A percentile compares a stretch with the other conserved stretches of the same genome.
Conservation (phyloP, 2,888 invertebrate genomes). For the Torymus auratus region DNA sequence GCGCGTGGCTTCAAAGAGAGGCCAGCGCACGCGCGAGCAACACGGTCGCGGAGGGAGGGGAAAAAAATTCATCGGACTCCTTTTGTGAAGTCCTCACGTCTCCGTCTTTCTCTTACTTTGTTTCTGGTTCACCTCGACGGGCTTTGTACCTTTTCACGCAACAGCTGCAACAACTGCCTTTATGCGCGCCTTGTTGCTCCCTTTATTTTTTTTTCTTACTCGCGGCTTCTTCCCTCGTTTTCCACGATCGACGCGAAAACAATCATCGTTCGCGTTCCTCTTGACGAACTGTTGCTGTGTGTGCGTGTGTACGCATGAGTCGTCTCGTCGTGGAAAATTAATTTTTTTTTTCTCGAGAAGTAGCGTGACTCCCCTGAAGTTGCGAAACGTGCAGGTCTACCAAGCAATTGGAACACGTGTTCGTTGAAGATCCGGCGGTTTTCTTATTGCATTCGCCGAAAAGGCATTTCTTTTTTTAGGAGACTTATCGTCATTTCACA, state of each 20-base stretch:
- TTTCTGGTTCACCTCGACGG: too few relatives aligned
- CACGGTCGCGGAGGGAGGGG: too few relatives aligned
- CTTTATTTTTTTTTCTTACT: too few relatives aligned
- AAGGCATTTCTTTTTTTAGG: neutral
- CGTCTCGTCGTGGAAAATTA: slow-evolving; percentile 10
- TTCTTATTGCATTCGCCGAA: neutral
- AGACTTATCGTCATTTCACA: too few relatives aligned
- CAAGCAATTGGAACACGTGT: slow-evolving; percentile 3
- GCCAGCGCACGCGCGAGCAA: neutral
- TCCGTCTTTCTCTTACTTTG: neutral
- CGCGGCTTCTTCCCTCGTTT: neutral
- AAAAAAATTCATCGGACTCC: slow-evolving; percentile 16
- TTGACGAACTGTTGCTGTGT: neutral
- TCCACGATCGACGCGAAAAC: neutral
- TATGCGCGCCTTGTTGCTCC: too few relatives aligned
- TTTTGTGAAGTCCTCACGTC: neutral
- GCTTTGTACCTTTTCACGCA: too few relatives aligned
- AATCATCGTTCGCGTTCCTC: neutral
- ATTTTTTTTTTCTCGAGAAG: slow-evolving; percentile 24
- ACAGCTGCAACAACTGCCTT: too few relatives aligned
- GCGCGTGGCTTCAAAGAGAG: slow-evolving; percentile 21
- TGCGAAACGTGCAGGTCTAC: neutral
- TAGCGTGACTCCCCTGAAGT: neutral
- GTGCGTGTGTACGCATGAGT: too few relatives aligned
- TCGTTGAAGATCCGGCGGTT: neutral